Percentiles rank a stretch among this genome's conserved stretches.
Evolutionary conservation across 2,888 invertebrate species (phyloP).

Genomic region (Leistus spinibarbis): DNA sequence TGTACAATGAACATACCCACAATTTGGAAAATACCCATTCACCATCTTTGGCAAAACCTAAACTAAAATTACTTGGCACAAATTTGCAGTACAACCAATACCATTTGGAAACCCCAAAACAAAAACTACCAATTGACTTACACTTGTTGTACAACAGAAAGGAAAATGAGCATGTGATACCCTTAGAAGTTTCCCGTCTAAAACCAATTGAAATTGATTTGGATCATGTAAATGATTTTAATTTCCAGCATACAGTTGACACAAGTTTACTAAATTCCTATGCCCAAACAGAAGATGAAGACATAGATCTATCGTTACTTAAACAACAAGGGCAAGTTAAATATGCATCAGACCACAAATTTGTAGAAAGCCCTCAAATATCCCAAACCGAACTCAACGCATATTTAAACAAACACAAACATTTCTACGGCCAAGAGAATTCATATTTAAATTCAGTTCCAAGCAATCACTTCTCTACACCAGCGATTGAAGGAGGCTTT

Average conservation of each 20-base stretch:
- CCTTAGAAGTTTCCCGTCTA: constrained; percentile 47
- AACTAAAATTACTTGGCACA: background rate
- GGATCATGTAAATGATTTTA: constrained; percentile 6
- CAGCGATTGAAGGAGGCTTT: constrained; percentile 48
- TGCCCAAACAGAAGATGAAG: constrained; percentile 7
- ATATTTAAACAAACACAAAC: constrained; percentile 47
- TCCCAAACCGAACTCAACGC: constrained; percentile 46
- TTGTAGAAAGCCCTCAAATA: constrained; percentile 45
- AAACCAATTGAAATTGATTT: constrained; percentile 50
- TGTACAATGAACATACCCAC: constrained; percentile 42
- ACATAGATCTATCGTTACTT: constrained; percentile 20
- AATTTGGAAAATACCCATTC: constrained; percentile 36
- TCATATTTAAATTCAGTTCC: constrained; percentile 18
- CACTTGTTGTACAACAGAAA: constrained; percentile 43
- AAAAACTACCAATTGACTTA: constrained; percentile 47
- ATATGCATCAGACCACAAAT: constrained; percentile 32
- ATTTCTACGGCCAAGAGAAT: constrained; percentile 38
- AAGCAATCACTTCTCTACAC: constrained; percentile 40
- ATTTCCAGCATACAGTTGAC: background rate
- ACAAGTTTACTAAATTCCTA: background rate
- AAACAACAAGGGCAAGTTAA: constrained; percentile 25
- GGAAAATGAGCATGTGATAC: constrained; percentile 46
- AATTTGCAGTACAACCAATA: background rate
- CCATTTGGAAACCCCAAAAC: background rate
- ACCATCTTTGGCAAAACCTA: background rate